phyloP scores from a whole-genome alignment of 2,113 vertebrate species.

The Probosciger aterrimus region DNA sequence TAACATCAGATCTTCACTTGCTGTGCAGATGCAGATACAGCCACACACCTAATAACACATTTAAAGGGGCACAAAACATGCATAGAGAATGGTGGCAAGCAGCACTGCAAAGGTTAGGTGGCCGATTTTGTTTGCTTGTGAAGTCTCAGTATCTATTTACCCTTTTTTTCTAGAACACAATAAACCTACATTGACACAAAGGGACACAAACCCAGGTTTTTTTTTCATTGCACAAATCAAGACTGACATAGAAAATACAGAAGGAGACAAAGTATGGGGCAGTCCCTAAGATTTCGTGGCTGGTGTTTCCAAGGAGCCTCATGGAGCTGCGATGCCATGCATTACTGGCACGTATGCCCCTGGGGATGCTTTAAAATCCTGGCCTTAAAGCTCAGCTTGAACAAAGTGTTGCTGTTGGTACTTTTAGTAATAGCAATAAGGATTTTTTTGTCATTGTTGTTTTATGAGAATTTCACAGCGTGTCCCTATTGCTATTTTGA shows the following conservation, averaged over 20 bases:
- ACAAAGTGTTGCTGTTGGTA: background rate
- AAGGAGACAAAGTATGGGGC: background rate
- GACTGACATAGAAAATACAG: background rate
- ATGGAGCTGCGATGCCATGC: background rate
- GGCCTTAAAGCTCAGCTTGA: constrained; percentile 11
- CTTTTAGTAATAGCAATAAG: constrained; percentile 27
- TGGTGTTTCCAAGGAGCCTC: background rate
- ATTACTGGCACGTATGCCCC: background rate
- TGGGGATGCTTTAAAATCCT: background rate
- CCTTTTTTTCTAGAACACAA: background rate
- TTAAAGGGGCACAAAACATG: rapidly evolving
- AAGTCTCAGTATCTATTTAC: background rate
- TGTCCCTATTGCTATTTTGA: background rate
- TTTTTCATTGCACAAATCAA: background rate
- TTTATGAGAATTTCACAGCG: background rate
- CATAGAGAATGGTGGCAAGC: rapidly evolving
- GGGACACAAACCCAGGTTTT: rapidly evolving
- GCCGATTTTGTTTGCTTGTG: background rate
- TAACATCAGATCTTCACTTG: background rate
- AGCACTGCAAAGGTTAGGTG: background rate
- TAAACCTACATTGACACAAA: background rate
- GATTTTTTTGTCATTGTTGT: background rate
- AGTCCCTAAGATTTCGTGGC: background rate
- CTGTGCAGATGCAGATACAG: rapidly evolving
- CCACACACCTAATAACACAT: too few relatives aligned